These are phyloP conservation scores for Lateolabrax maculatus DNA, from an alignment of 2,797 vertebrate species.

Conservation along the genomic window DNA sequence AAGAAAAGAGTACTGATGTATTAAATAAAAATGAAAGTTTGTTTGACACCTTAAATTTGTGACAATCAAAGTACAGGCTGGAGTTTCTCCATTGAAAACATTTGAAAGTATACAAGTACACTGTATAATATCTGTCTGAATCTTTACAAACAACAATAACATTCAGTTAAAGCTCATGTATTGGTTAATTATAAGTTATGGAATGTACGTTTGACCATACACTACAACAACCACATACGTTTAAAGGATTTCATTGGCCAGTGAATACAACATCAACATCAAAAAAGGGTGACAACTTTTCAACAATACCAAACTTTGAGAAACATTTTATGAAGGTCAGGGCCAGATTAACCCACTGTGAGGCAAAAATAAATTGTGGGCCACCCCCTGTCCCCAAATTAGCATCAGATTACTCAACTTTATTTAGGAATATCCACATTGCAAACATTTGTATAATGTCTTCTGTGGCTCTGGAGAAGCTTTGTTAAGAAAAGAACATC, in stretches of 20 bases:
- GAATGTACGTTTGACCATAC: neutral
- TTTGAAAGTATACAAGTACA: neutral
- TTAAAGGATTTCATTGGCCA: constrained; percentile 13
- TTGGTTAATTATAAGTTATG: neutral
- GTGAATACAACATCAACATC: neutral
- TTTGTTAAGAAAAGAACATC: neutral
- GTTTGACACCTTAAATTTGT: constrained; percentile 4
- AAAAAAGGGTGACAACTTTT: neutral
- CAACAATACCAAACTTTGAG: constrained; percentile 25
- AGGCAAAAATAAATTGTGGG: neutral
- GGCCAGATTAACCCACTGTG: neutral
- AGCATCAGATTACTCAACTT: constrained; percentile 7
- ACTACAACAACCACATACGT: neutral
- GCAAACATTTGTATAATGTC: neutral
- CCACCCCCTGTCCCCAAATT: too few species aligned
- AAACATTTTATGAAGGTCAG: neutral
- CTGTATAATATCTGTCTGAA: neutral
- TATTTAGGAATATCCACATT: neutral
- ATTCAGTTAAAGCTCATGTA: constrained; percentile 20
- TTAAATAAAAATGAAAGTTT: constrained; percentile 30
- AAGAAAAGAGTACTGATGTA: constrained; percentile 20
- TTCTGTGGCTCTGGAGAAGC: neutral
- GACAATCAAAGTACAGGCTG: constrained; percentile 25
- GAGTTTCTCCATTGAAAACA: constrained; percentile 3
- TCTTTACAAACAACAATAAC: constrained; percentile 3